Base-by-base conservation (phyloP, 2,113 vertebrate species). In the Xiphophorus hellerii region DNA sequence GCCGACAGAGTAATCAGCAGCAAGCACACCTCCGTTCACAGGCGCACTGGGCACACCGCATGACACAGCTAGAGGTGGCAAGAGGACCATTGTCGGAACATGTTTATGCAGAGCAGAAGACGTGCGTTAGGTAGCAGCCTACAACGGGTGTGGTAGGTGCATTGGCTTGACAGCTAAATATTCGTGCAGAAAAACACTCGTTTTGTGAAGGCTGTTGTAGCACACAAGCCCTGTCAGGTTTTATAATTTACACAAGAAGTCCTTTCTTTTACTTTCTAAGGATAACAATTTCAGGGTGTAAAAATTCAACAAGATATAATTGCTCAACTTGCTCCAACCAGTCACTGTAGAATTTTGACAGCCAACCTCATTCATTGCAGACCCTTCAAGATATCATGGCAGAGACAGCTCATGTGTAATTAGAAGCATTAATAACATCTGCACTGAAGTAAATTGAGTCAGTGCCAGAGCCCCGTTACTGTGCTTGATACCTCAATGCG, bases 1-100 rank as follows among this genome's bases (percentile, higher is more conserved):
- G 88, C 96, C 96, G 76, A 97, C 96, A 39, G 97, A 96, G 87
- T 98, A 99, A 94, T 99, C 97, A 48, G 96, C 95, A 35, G 97
- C 95, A 65, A 98, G 94, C 88, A 99, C 97, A 62, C 97, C 97
- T 90, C 98, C 98, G 69, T 98, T 96, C 68, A 90, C 84, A 29
- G 97, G 97, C 30, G 97, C 95, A 87, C 93, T 96, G 68, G 98
- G 98, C 84, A 96, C 94, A 29, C 97, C 97, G 84, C 98, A 99
- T 35, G 98, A 98, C 94, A 98, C 97, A 80, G 97, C 98, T 99
- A 88, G 78, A 87, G 83, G 75, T 64, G 37, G 65, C 48, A 63
- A 78, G n/a, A 77, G 29, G 66, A 82, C 65, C 42, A 78, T 62
- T 78, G 84, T 84, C 31, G 25, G 71, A 68, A 71, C 69, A 69